Evolutionary conservation across 2,888 invertebrate genomes (phyloP).

Genomic region (Cephus pygmeus): DNA sequence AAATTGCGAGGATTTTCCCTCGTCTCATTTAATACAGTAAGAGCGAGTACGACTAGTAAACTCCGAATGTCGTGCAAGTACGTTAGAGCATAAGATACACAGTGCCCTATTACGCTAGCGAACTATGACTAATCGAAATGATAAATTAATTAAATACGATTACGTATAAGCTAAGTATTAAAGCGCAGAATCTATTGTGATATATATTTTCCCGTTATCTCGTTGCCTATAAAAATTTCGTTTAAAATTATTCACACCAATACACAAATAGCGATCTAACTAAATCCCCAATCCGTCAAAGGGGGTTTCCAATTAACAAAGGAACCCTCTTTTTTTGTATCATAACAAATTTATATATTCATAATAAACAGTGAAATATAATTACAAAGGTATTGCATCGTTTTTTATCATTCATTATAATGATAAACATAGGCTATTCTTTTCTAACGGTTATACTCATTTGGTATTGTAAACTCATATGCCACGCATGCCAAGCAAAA

Average conservation of each 20-base stretch:
- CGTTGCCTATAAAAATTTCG: neutral
- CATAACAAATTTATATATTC: slow-evolving; percentile 20
- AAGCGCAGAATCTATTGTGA: slow-evolving; percentile 22
- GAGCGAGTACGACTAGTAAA: no score
- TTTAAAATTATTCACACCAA: neutral
- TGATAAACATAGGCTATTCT: neutral
- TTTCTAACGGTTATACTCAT: neutral
- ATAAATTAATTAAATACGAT: neutral
- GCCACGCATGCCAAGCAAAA: neutral
- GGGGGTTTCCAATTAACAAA: neutral
- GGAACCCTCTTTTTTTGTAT: slow-evolving; percentile 7
- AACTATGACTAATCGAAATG: neutral
- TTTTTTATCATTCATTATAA: no score
- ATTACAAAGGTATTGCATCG: neutral
- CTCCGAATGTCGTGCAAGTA: no score
- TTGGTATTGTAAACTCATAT: neutral
- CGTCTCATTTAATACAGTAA: neutral
- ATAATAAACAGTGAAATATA: slow-evolving; percentile 6
- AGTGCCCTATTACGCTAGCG: no score
- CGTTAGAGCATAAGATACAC: neutral
- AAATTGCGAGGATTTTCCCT: neutral
- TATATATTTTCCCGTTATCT: slow-evolving; percentile 10
- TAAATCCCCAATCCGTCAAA: neutral
- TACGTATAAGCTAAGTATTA: neutral
- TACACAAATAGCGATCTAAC: neutral